phyloP scores from a whole-genome alignment of 2,113 vertebrate genomes.

The Scophthalmus maximus region DNA sequence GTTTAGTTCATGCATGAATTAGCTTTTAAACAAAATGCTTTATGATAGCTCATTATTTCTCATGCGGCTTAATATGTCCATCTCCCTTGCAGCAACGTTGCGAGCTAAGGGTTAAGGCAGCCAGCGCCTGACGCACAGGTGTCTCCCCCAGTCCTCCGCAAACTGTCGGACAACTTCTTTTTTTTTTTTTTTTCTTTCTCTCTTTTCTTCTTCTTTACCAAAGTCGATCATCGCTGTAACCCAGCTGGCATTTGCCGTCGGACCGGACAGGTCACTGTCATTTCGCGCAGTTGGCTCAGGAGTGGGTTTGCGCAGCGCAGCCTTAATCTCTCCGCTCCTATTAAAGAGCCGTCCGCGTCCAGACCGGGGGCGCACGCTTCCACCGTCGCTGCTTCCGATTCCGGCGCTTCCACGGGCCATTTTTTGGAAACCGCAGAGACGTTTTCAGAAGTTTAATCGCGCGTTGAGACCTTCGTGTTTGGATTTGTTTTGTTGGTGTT shows the following conservation, averaged over 20 bases:
- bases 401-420: too few species aligned
- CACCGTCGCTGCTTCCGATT: not conserved
- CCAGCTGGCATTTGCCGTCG: slow-evolving; percentile 86
- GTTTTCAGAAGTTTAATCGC: not conserved
- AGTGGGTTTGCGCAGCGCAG: slow-evolving; percentile 83
- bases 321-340: slow-evolving; percentile 75
- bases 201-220: slow-evolving; percentile 59
- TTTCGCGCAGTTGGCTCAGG: slow-evolving; percentile 60
- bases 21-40: too few species aligned
- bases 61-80: not conserved
- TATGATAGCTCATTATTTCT: not conserved
- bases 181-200: slow-evolving; percentile 3
- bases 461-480: not conserved
- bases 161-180: slow-evolving; percentile 41
- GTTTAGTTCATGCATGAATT: too few species aligned
- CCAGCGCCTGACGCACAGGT: slow-evolving; percentile 69
- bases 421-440: not conserved
- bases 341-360: slow-evolving; percentile 72
- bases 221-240: slow-evolving; percentile 87
- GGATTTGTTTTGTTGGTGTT: slow-evolving; percentile 9
- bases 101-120: slow-evolving; percentile 74
- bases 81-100: slow-evolving; percentile 18
- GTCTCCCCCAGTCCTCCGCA: slow-evolving; percentile 57
- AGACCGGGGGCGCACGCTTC: slow-evolving; percentile 20
- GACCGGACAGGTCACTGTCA: slow-evolving; percentile 78